phyloP scores from a whole-genome alignment of 2,797 vertebrate genomes.

The Crenuchus spilurus region DNA sequence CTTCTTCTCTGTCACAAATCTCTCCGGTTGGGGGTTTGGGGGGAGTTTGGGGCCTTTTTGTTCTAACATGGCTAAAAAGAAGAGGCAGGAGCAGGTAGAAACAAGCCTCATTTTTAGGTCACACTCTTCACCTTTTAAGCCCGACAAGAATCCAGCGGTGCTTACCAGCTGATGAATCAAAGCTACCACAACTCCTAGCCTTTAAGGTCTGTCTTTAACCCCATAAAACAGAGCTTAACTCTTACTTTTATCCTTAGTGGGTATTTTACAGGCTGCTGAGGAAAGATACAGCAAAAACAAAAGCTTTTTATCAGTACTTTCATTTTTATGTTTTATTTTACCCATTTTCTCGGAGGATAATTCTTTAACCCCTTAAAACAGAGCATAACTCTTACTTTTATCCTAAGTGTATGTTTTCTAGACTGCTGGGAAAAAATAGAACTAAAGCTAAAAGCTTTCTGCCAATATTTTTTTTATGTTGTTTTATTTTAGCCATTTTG shows the following conservation, averaged over 20 bases:
- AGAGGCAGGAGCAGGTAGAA: constrained; percentile 8
- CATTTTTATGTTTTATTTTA: no score
- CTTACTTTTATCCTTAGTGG: background rate
- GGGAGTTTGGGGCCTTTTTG: background rate
- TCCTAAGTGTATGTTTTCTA: background rate
- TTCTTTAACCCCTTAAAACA: no score
- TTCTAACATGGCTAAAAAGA: background rate
- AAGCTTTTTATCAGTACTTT: no score
- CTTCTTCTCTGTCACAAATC: constrained; percentile 45
- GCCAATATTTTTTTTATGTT: no score
- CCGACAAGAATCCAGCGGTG: constrained; percentile 13
- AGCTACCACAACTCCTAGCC: background rate
- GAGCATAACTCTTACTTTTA: no score
- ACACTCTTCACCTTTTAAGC: constrained; percentile 24
- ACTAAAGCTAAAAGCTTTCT: background rate
- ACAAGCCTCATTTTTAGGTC: constrained; percentile 34
- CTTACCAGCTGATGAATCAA: constrained; percentile 39
- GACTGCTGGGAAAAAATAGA: constrained; percentile 3
- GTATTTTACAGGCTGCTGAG: constrained; percentile 1
- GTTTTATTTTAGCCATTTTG: no score
- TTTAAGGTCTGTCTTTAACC: background rate
- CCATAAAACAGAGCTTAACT: background rate
- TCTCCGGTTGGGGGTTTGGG: constrained; percentile 9
- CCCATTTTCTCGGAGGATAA: no score
- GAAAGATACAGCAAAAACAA: background rate